Evolutionary conservation across 2,888 invertebrate genomes (phyloP).

Genomic region (Tetheella fluctuosa): DNA sequence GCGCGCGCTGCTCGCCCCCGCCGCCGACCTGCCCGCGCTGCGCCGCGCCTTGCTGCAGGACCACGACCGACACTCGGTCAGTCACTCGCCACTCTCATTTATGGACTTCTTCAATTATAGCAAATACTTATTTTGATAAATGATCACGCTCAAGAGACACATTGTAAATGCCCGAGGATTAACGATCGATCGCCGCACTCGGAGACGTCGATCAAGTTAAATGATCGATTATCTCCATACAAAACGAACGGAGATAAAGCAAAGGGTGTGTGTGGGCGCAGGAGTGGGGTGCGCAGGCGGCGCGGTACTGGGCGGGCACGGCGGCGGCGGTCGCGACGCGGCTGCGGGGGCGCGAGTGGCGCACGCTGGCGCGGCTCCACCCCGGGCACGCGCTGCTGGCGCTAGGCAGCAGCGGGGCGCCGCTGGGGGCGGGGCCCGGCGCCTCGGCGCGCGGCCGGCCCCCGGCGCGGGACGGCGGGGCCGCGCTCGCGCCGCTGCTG

Average conservation of each 20-base stretch:
- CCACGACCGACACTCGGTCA: too few species aligned
- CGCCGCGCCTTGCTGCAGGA: constrained; percentile 30
- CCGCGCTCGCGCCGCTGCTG: constrained; percentile 42
- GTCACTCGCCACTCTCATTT: too few species aligned
- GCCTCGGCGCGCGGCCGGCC: constrained; percentile 35
- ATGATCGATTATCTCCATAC: too few species aligned
- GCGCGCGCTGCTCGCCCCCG: constrained; percentile 38
- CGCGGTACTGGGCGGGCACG: constrained; percentile 47
- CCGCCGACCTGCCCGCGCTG: constrained; percentile 28
- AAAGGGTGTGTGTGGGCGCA: too few species aligned
- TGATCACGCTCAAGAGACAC: too few species aligned
- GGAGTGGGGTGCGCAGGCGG: constrained; percentile 17
- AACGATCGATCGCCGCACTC: too few species aligned
- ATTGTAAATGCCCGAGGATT: too few species aligned
- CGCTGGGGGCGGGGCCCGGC: constrained; percentile 25
- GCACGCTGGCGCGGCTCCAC: constrained; percentile 37
- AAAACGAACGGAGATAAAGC: too few species aligned
- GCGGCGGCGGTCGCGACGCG: constrained; percentile 24
- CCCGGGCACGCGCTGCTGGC: constrained; percentile 49
- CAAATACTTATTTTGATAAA: too few species aligned
- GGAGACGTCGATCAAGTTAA: too few species aligned
- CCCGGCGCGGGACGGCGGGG: constrained; percentile 20
- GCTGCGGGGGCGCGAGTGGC: constrained; percentile 29
- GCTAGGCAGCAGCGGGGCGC: constrained; percentile 36
- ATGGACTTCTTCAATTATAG: too few species aligned